Evolutionary conservation across 2,113 vertebrate genomes (phyloP).

Genomic region (Rhea americana): DNA sequence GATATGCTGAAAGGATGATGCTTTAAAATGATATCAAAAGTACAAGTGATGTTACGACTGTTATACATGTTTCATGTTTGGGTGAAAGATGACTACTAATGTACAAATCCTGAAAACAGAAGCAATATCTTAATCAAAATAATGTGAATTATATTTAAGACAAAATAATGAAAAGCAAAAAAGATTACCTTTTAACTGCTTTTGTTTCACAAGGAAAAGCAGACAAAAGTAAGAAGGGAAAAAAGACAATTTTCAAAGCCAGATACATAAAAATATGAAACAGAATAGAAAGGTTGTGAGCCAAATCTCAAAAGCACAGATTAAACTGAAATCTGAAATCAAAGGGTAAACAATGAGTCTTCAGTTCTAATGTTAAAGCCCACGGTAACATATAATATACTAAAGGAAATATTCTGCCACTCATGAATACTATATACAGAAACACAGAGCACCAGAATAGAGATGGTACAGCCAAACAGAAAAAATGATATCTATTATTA

Average conservation of each 20-base stretch:
- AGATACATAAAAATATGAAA: slow-evolving; percentile 25
- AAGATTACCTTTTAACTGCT: not conserved
- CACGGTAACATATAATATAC: not conserved
- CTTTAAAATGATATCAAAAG: not conserved
- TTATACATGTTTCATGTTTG: not conserved
- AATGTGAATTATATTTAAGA: not conserved
- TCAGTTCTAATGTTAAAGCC: not conserved
- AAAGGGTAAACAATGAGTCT: slow-evolving; percentile 19
- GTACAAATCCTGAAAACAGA: slow-evolving; percentile 6
- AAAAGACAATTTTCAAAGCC: not conserved
- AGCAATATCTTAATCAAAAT: not conserved
- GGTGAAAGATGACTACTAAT: not conserved
- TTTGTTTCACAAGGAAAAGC: not conserved
- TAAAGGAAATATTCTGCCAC: not conserved
- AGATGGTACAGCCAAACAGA: slow-evolving; percentile 38
- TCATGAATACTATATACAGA: slow-evolving; percentile 21
- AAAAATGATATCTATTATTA: slow-evolving; percentile 46
- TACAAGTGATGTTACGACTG: not conserved
- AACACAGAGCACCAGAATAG: slow-evolving; percentile 31
- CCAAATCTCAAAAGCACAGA: slow-evolving; percentile 11
- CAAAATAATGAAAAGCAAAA: not conserved
- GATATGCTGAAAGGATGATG: not conserved
- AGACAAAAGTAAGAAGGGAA: not conserved
- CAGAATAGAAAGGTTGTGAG: not conserved
- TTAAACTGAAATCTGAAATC: slow-evolving; percentile 35